Percentiles rank a stretch among this genome's conserved stretches.
phyloP scores from a whole-genome alignment of 1,140 invertebrate species.

The Portunus trituberculatus region DNA sequence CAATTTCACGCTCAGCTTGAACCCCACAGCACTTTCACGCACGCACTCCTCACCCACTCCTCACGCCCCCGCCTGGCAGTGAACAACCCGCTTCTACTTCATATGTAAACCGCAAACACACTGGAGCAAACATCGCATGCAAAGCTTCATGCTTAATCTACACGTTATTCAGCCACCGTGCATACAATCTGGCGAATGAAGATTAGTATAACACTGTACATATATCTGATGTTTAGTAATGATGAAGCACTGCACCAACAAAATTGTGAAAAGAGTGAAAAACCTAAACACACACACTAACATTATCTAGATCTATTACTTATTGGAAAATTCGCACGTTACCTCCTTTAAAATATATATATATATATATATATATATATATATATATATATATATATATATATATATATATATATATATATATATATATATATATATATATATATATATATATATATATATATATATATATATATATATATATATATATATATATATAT shows the following conservation, averaged over 20 bases:
- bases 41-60: background rate
- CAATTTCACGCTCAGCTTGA: background rate
- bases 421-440: conserved; percentile 43
- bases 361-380: conserved; percentile 43
- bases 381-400: conserved; percentile 43
- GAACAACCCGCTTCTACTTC: background rate
- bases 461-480: conserved; percentile 43
- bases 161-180: too few species aligned
- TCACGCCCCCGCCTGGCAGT: background rate
- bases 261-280: background rate
- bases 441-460: conserved; percentile 43
- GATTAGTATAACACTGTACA: too few species aligned
- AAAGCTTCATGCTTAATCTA: background rate
- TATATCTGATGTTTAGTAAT: too few species aligned
- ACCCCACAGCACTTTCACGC: background rate
- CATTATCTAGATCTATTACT: background rate
- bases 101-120: background rate
- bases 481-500: conserved; percentile 43
- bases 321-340: background rate
- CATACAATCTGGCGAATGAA: too few species aligned
- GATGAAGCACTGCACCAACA: background rate
- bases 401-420: conserved; percentile 43
- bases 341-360: background rate
- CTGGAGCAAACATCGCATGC: background rate
- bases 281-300: background rate